Evolutionary conservation across 92 coral and sea anemone genomes (phyloP).

Genomic region (Scolanthus callimorphus): DNA sequence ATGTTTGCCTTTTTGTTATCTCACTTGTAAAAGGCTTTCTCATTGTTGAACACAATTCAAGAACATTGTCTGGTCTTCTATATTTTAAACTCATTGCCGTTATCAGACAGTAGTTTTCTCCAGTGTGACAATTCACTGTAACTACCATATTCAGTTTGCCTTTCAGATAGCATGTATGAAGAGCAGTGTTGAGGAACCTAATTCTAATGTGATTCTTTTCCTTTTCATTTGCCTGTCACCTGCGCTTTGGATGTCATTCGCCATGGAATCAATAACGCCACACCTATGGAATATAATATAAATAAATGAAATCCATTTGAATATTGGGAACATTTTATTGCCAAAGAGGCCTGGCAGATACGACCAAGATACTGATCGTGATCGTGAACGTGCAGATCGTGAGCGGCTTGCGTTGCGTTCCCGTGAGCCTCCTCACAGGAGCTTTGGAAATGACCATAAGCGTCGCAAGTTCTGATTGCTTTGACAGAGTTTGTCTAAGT

Average conservation of each 20-base stretch:
- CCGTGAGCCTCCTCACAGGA: slow-evolving; percentile 75
- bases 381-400: slow-evolving; percentile 90
- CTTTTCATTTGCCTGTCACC: slow-evolving; percentile 37
- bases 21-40: too few species aligned
- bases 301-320: too few species aligned
- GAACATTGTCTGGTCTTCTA: too few species aligned
- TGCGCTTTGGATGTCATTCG: slow-evolving; percentile 41
- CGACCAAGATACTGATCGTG: slow-evolving; percentile 78
- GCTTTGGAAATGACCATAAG: slow-evolving; percentile 68
- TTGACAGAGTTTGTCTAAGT: slow-evolving; percentile 59
- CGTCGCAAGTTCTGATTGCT: slow-evolving; percentile 61
- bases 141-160: too few species aligned
- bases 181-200: neutral
- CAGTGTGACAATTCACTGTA: too few species aligned
- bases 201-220: slow-evolving; percentile 25
- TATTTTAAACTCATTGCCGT: too few species aligned
- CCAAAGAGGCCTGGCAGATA: slow-evolving; percentile 74
- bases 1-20: too few species aligned
- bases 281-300: too few species aligned
- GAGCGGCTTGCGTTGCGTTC: slow-evolving; percentile 86
- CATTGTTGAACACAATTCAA: too few species aligned
- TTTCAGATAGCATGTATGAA: slow-evolving; percentile 20
- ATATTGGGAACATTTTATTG: slow-evolving; percentile 14
- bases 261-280: too few species aligned
- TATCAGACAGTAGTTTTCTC: too few species aligned